Base-by-base conservation (phyloP, 2,113 vertebrate genomes). In the Peucedramus taeniatus region DNA sequence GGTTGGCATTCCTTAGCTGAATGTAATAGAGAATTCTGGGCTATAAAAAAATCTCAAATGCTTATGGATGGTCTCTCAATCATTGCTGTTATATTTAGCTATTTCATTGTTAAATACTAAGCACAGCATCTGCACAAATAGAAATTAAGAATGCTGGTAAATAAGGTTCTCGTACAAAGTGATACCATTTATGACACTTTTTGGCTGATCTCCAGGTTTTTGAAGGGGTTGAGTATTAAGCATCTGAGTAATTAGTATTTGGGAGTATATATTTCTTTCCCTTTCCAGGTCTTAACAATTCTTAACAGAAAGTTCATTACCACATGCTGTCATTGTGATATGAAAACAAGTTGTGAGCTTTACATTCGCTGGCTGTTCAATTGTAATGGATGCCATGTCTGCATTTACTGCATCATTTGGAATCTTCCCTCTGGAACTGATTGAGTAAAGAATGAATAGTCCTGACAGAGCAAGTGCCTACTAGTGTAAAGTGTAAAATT, bases 161-260 rank as follows among this genome's bases (percentile, higher is more conserved):
- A 70, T 60, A 50, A 21, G 60, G 11, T 89, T 91, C 57, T 87
- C 16, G 49, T 82, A 75, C 68, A 77, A 86, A 90, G 79, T 89
- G 76, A 94, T 93, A 87, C 42, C 35, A 16, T 89, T 92, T 92
- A 54, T 88, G 88, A 90, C 15, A 37, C 24, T 77, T 87, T 66
- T 53, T 95, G 88, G 77, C 84, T 66, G 50, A 57, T 87, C 53
- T 89, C 90, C 94, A 94, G 79, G 40, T 75, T 95, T 94, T 83
- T 93, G 40, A 77, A 66, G 71, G 63, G 39, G 31, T 64, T 96
- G 68, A 83, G 35, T 75, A 53, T 78, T 69, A 70, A 89, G 50
- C 71, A 61, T 90, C 50, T 66, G 81, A 94, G 65, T 79, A 89
- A 95, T 95, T 94, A 89, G 66, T 56, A 47, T 89, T 80, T 86